Evolutionary conservation across 1,140 invertebrate genomes (phyloP), one percentile per base, ranked within the genome.

Genomic region (Archegozetes longisetosus): DNA sequence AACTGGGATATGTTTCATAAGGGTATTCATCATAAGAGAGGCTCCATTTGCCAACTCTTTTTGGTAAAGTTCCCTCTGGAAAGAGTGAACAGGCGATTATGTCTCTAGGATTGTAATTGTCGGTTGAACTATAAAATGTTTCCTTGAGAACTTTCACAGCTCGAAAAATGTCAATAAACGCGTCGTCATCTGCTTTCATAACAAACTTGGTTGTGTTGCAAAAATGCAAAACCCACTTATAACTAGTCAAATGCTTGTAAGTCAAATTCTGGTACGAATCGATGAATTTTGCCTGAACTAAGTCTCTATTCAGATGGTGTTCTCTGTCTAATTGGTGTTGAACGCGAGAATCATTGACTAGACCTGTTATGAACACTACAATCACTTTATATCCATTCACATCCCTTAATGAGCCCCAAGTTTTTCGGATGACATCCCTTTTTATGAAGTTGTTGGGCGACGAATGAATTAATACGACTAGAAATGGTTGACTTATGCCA

Each of bases 111-210:
- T 14, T n/a, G 20, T 23, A 17, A 9, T 0, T 64, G 47, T 26
- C 55, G 23, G 53, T 26, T 40, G 32, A 47, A 46, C 20, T 58
- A 23, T 61, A n/a, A 52, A 59, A 59, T 9, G 49, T 48, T 17
- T n/a, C 29, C 0, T 13, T 17, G 1, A 62, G 40, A 14, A 49
- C 47, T 69, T 68, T 68, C 27, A 79, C 66, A 48, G 85, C 70
- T 61, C 77, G 77, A 55, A 81, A 80, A 12, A 88, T 67, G 72
- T 89, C 83, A 23, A 88, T 75, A 28, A 86, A 80, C 55, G 84
- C 84, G 69, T 92, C 88, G 71, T 92, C 87, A 70, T 93, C 88
- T 68, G 86, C 80, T 78, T 93, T 93, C 6, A 92, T 77, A 22
- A 91, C 77, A 66, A 80, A 85, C 59, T 80, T 74, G 1, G 79